Evolutionary conservation across 2,113 vertebrate genomes (phyloP), one percentile per base, ranked within the genome.

Genomic region (Leptocoma aspasia): DNA sequence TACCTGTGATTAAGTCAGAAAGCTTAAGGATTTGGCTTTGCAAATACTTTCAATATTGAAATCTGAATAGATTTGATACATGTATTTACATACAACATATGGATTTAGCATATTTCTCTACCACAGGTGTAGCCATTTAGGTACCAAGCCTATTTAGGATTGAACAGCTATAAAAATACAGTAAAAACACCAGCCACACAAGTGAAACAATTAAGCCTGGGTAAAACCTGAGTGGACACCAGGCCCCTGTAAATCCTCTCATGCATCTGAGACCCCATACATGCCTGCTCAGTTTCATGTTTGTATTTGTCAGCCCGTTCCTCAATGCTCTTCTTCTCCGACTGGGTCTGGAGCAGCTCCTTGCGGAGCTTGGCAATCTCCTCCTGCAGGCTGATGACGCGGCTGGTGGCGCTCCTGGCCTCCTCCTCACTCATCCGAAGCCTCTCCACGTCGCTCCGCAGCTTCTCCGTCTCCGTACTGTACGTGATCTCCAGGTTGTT

Each of bases 281-380:
- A 44, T 94, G 99, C 99, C 97, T 98, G 96, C 83, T 99, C 99
- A 7, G 99, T 99, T 95, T 99, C 99, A 42, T 97, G 95, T 94
- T 98, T 98, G 97, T 99, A 99, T 37, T 82, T 98, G 79, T 99
- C 97, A 6, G 99, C 98, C 98, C 98, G 91, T 50, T 99, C 98
- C 94, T 99, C 98, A 61, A 99, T 99, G 66, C 96, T 98, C 94
- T 98, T 99, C 97, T 99, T 99, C 97, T 99, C 99, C 13, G 98
- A 97, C 95, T 97, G 99, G 1, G 99, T 99, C 88, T 97, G 96
- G 33, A 97, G 96, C 94, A 99, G 98, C 92, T 99, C 99, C 95
- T 98, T 99, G 52, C 91, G 98, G 57, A 99, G 98, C 83, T 95
- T 98, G 96, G 98, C 98, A 59, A 99, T 98, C 98, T 99, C 99